Base-by-base conservation (phyloP, 2,888 invertebrate genomes). In the Meandrusa payeni region DNA sequence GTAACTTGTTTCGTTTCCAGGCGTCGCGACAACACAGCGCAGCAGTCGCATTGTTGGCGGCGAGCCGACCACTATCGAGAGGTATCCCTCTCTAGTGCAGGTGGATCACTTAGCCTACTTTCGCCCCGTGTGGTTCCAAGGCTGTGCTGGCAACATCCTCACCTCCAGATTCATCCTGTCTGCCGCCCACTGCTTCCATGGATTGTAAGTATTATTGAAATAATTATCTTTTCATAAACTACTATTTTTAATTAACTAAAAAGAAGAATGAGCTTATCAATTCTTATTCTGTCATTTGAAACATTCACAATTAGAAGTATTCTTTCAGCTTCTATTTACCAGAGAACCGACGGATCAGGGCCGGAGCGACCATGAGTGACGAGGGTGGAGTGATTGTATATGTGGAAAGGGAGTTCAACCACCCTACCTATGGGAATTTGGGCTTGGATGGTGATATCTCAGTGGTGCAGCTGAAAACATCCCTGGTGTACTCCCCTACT, bases 321-420 rank as follows among this genome's bases (percentile, higher is more conserved):
- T 17, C 40, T 56, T 56, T 0, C 53, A 74, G 73, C 2, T 27
- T 41, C 0, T 73, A 61, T 40, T 2, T 41, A 0, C 50, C 59
- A 0, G 6, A 15, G 0, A 29, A 36, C 9, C 70, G 76, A 2
- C 76, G 78, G 2, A 58, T 78, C 45, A 54, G 79, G n/a, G 74
- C 71, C 3, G 80, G 80, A 1, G 43, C 67, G 5, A 67, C 69
- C 0, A 56, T 51, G 48, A 67, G 75, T 2, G 67, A 70, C 47
- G 42, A 41, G 0, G 79, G 79, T 0, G 81, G 82, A 0, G 43
- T 56, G 2, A 10, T 80, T 3, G n/a, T 41, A 10, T 26, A 57
- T 9, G 55, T 73, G 0, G 4, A 11, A 0, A 6, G 15, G 0
- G 61, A 48, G 1, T 42, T 39, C 46, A 71, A 71, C 46, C 80